These are phyloP conservation scores for Marmota monax DNA, from an alignment of 2,113 vertebrate genomes.

Conservation along the genomic window DNA sequence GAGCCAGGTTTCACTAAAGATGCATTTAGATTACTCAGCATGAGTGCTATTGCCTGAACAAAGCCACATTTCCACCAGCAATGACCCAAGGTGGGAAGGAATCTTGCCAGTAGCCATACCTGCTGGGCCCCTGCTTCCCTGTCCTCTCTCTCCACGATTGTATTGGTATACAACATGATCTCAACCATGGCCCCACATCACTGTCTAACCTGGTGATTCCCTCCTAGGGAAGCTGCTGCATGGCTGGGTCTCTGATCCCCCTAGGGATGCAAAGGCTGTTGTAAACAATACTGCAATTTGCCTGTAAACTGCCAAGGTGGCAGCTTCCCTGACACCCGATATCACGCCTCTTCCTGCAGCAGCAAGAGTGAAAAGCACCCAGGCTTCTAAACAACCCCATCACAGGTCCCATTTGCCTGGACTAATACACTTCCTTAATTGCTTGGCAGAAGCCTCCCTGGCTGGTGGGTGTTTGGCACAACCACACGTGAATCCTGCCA, in stretches of 20 bases:
- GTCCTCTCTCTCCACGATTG: too few relatives aligned
- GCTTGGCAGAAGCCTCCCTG: background rate
- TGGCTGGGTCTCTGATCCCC: background rate
- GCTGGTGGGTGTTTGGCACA: background rate
- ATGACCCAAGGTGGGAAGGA: background rate
- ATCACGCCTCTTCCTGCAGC: background rate
- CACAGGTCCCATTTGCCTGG: background rate
- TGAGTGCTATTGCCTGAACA: background rate
- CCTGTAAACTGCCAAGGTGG: slow-evolving; percentile 27
- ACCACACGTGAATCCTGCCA: background rate
- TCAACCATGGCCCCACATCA: background rate
- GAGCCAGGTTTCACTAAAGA: background rate
- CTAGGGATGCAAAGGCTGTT: background rate
- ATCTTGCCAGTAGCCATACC: rapidly evolving
- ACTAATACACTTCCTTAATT: rapidly evolving
- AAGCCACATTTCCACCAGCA: background rate
- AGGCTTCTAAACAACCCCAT: background rate
- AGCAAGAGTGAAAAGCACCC: background rate
- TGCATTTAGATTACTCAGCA: background rate
- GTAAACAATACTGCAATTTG: slow-evolving; percentile 58
- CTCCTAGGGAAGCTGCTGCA: background rate
- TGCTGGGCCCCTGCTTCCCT: background rate
- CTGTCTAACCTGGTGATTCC: background rate
- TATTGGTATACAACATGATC: background rate
- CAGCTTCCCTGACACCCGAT: slow-evolving; percentile 44